Base-by-base conservation (phyloP, 2,113 vertebrate species). In the Pleuronectes platessa region DNA sequence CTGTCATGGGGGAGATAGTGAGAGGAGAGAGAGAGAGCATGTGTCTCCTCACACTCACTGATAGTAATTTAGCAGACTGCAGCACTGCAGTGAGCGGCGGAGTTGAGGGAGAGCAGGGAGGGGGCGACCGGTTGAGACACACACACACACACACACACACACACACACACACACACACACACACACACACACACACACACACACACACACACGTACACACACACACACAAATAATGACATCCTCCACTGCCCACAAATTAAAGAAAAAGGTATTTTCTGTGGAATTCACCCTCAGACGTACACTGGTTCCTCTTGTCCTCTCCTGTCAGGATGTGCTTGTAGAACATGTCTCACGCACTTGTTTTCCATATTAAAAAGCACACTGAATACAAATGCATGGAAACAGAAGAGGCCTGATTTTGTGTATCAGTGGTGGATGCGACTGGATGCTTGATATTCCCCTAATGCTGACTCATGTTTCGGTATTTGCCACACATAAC, bases 1-100 rank as follows among this genome's bases (percentile, higher is more conserved):
- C 26, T 62, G 81, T 79, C 68, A 76, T 31, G 63, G 59, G 71
- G 72, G 73, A 81, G 78, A 70, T 55, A 75, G 51, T n/a, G 51
- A 54, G 51, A 26, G 63, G 11, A 10, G 11, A 49, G 84, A 27
- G 26, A 83, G 79, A 40, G 77, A 89, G 86, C 86, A 85, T 87
- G 89, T 87, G 85, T 90, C 83, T 82, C 79, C 84, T 78, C 78
- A 84, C 84, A 87, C 86, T 85, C 74, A 61, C 88, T 79, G 86
- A 89, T 90, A 89, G 90, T 93, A 88, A 89, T 90, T 89, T 81
- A 86, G 86, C 85, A 92, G 90, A 93, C 90, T 93, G 92, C 92
- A 90, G 90, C 90, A 93, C 82, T 92, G 92, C 91, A 92, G 88
- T 84, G 85, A 88, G 85, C 20, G 4, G 58, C 74, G 77, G 84